Evolutionary conservation across 2,113 vertebrate genomes (phyloP).

Genomic region (Xenopus borealis): DNA sequence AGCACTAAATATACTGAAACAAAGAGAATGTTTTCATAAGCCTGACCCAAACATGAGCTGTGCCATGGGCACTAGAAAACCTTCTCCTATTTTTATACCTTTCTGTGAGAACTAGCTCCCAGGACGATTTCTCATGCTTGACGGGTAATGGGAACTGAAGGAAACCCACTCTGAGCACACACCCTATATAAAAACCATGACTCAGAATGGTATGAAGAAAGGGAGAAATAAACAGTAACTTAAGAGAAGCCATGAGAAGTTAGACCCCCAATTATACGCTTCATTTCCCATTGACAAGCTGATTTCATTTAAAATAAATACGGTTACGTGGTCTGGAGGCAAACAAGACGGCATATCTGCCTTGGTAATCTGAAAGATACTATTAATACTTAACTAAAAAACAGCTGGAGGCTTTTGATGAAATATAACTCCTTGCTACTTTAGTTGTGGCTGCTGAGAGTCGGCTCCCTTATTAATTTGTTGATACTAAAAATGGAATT

Average conservation of each 20-base stretch:
- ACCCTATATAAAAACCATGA: constrained; percentile 63
- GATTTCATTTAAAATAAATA: constrained; percentile 4
- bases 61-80: constrained; percentile 55
- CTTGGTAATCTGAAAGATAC: background rate
- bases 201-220: constrained; percentile 82
- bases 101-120: constrained; percentile 71
- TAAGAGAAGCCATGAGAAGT: constrained; percentile 66
- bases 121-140: constrained; percentile 73
- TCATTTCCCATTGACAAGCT: constrained; percentile 50
- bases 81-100: constrained; percentile 75
- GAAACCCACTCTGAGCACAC: constrained; percentile 68
- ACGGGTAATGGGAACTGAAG: constrained; percentile 66
- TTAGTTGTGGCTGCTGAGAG: background rate
- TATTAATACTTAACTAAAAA: background rate
- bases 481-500: no score
- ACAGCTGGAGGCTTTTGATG: background rate
- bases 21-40: constrained; percentile 39
- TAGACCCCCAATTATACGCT: constrained; percentile 49
- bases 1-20: constrained; percentile 5
- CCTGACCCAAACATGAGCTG: constrained; percentile 3
- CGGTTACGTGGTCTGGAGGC: background rate
- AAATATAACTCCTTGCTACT: background rate
- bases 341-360: background rate
- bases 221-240: constrained; percentile 69
- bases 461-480: no score